Evolutionary conservation across 2,113 vertebrate species (phyloP).

Genomic region (Ahaetulla prasina): DNA sequence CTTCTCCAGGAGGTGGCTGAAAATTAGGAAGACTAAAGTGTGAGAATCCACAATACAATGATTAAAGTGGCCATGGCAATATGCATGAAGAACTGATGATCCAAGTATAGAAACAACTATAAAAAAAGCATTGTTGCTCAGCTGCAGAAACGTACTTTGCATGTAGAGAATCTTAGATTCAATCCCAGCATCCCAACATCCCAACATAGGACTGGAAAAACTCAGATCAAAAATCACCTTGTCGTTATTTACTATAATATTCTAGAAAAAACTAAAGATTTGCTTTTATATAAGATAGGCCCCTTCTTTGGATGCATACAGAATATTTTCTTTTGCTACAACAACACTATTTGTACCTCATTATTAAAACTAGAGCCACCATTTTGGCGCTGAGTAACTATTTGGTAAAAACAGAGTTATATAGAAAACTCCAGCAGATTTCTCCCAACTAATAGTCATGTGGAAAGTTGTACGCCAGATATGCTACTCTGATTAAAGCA

Average conservation of each 20-base stretch:
- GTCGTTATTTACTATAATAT: not conserved
- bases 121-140: not conserved
- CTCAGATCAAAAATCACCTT: not conserved
- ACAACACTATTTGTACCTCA: not conserved
- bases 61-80: not conserved
- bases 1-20: not conserved
- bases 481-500: not conserved
- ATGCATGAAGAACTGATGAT: not conserved
- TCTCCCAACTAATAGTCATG: not conserved
- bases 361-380: not conserved
- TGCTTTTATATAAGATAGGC: not conserved
- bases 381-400: not conserved
- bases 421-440: not conserved
- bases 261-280: not conserved
- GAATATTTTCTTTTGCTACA: not conserved
- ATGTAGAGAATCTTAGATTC: not conserved
- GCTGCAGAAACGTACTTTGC: not conserved
- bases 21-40: not conserved
- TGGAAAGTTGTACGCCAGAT: not conserved
- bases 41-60: not conserved
- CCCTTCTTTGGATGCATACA: not conserved
- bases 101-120: not conserved
- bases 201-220: not conserved
- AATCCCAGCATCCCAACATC: not conserved
- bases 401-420: not conserved